Evolutionary conservation across 2,888 invertebrate genomes (phyloP).

Genomic region (Spisula subtruncata): DNA sequence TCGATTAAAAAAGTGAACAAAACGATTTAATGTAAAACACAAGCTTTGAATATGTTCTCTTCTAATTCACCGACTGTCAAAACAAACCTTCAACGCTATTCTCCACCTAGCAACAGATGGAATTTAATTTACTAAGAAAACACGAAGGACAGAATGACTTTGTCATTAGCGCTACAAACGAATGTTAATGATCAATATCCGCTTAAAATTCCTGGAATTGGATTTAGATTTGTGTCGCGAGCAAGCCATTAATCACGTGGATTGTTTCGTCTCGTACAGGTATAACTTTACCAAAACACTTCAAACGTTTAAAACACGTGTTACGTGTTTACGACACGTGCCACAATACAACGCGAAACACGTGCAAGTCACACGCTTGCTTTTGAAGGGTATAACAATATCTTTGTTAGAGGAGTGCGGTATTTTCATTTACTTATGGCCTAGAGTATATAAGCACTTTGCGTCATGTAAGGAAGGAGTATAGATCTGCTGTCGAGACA

Average conservation of each 20-base stretch:
- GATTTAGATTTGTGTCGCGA: conserved; percentile 21
- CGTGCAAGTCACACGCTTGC: background rate
- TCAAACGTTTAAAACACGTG: background rate
- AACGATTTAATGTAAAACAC: conserved; percentile 34
- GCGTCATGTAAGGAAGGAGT: too few species aligned
- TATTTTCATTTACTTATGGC: too few species aligned
- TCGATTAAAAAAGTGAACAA: conserved; percentile 37
- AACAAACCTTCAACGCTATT: conserved; percentile 35
- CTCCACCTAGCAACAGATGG: conserved; percentile 17
- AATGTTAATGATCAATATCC: conserved; percentile 41
- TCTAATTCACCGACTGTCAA: conserved; percentile 28
- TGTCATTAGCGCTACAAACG: conserved; percentile 40
- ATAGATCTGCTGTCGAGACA: too few species aligned
- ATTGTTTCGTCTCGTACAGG: background rate
- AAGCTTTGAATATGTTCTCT: conserved; percentile 27
- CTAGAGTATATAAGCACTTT: too few species aligned
- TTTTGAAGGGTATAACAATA: background rate
- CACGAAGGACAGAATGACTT: conserved; percentile 38
- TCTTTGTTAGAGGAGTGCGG: background rate
- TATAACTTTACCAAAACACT: background rate
- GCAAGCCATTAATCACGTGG: background rate
- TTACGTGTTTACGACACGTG: background rate
- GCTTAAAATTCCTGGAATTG: conserved; percentile 25
- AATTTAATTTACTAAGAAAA: conserved; percentile 49
- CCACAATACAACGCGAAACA: background rate